Conservation (phyloP, 2,113 vertebrate species). For the Jacana jacana region DNA sequence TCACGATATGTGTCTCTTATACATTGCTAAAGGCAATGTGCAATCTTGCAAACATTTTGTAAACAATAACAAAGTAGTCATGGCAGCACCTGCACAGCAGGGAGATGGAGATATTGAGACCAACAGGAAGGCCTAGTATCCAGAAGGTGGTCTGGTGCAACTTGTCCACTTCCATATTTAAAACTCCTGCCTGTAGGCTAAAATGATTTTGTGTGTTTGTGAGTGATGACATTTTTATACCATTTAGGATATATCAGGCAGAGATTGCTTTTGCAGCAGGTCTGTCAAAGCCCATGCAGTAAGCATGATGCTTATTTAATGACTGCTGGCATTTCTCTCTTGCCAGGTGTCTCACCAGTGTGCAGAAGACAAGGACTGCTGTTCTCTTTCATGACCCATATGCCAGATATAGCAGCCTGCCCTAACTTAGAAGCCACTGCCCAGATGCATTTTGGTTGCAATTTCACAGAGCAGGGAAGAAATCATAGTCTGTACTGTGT, state of each 20-base stretch:
- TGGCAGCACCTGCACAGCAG: neutral
- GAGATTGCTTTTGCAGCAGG: neutral
- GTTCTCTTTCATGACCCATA: neutral
- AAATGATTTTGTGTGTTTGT: neutral
- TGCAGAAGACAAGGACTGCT: neutral
- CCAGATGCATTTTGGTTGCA: neutral
- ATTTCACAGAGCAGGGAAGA: neutral
- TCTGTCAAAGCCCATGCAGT: neutral
- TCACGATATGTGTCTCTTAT: neutral
- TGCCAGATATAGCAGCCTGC: neutral
- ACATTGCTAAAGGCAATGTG: neutral
- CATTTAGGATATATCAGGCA: neutral
- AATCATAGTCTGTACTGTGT: fast-evolving
- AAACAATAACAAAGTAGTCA: neutral
- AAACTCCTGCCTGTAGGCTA: neutral
- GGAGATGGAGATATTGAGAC: neutral
- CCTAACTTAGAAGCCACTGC: neutral
- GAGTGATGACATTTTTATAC: neutral
- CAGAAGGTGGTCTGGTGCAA: neutral
- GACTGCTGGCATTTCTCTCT: neutral
- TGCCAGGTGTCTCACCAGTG: neutral
- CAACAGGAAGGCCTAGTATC: neutral
- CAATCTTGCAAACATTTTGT: neutral
- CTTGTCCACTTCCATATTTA: neutral
- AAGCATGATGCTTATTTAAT: neutral